Evolutionary conservation across 2,797 vertebrate genomes (phyloP).

Genomic region (Rhinoraja longicauda): DNA sequence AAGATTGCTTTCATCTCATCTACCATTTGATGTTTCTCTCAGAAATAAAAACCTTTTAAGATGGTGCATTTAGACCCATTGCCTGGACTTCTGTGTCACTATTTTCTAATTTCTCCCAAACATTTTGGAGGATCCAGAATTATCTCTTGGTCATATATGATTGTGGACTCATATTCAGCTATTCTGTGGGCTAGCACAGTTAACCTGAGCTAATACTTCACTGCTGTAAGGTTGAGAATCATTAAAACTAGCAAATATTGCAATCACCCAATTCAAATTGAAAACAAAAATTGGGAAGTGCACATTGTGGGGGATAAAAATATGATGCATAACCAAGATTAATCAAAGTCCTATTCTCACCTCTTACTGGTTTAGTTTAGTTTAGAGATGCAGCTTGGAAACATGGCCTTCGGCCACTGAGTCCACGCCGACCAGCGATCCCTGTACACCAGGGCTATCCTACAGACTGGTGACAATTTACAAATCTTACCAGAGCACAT

Average conservation of each 20-base stretch:
- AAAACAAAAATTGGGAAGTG: not conserved
- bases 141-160: not conserved
- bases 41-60: not conserved
- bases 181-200: not conserved
- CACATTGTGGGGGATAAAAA: not conserved
- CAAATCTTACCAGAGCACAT: too few species aligned
- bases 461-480: too few species aligned
- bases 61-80: not conserved
- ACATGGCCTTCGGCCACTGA: too few species aligned
- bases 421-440: too few species aligned
- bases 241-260: not conserved
- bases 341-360: not conserved
- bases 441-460: too few species aligned
- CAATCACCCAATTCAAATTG: too few species aligned
- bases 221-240: not conserved
- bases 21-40: not conserved
- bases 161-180: not conserved
- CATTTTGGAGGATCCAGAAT: not conserved
- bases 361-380: conserved; percentile 46
- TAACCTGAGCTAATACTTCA: not conserved
- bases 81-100: too few species aligned
- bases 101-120: not conserved
- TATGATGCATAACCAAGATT: not conserved
- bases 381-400: too few species aligned
- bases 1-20: not conserved